A percentile compares a stretch with the other conserved stretches of the same genome.
Conservation (phyloP, 2,888 invertebrate species). For the Orchesella flavescens region DNA sequence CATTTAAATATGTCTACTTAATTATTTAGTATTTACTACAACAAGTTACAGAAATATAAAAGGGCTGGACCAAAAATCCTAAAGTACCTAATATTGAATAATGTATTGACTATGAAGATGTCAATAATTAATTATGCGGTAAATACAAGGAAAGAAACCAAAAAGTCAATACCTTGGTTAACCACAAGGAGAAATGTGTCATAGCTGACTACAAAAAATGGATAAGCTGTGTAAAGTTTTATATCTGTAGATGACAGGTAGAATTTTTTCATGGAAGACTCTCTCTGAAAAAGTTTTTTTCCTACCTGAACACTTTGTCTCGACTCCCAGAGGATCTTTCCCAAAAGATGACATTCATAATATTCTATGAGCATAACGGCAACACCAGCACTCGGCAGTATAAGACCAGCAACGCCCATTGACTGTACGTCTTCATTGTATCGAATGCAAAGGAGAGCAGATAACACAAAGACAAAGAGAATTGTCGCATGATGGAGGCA, state of each 20-base stretch:
- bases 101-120: too few species aligned
- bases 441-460: background rate
- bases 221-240: conserved; percentile 2
- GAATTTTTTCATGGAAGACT: background rate
- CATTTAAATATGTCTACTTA: too few species aligned
- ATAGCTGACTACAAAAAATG: conserved; percentile 28
- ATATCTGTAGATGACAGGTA: conserved; percentile 19
- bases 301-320: background rate
- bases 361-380: conserved; percentile 1
- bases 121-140: background rate
- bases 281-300: background rate
- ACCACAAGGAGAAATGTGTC: conserved; percentile 29
- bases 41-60: too few species aligned
- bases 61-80: too few species aligned
- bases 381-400: background rate
- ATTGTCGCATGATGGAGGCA: conserved; percentile 11
- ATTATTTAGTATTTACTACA: too few species aligned
- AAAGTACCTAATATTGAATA: too few species aligned
- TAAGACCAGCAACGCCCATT: conserved; percentile 8
- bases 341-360: conserved; percentile 17
- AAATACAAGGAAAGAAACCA: conserved; percentile 11
- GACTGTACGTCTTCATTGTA: conserved; percentile 16
- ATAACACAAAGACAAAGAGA: background rate
- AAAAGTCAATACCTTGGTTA: conserved; percentile 28
- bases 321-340: conserved; percentile 14